A percentile compares a stretch with the other conserved stretches of the same genome.
phyloP scores from a whole-genome alignment of 2,113 vertebrate genomes.

The Bubo scandiacus region DNA sequence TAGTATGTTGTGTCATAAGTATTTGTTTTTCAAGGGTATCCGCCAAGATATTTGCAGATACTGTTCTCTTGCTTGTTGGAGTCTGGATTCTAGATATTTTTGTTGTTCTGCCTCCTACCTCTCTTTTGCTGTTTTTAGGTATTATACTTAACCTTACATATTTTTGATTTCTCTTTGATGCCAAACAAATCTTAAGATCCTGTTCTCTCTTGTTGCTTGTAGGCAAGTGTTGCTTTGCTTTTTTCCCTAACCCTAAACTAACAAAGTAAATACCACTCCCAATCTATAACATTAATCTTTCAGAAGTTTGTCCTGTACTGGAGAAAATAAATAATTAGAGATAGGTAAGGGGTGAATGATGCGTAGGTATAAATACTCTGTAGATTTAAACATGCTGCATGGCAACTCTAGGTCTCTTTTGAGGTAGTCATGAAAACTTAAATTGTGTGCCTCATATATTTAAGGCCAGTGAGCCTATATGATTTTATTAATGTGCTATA shows the following conservation, averaged over 20 bases:
- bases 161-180: not conserved
- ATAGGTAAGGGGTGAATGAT: constrained; percentile 23
- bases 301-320: not conserved
- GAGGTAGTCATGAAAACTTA: constrained; percentile 62
- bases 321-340: constrained; percentile 51
- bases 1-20: not conserved
- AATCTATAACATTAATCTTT: not conserved
- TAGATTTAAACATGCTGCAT: constrained; percentile 56
- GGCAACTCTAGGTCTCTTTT: constrained; percentile 62
- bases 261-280: not conserved
- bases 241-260: not conserved
- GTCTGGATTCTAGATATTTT: not conserved
- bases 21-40: not conserved
- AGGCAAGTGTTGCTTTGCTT: not conserved
- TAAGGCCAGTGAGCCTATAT: constrained; percentile 59
- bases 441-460: constrained; percentile 67
- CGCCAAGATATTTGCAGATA: not conserved
- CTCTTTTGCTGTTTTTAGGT: not conserved
- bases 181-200: not conserved
- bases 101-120: not conserved
- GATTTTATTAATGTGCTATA: constrained; percentile 70
- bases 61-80: not conserved
- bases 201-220: not conserved
- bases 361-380: constrained; percentile 28
- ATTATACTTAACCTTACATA: not conserved